Conservation (phyloP, 1,140 invertebrate species). For the Ooceraea biroi region DNA sequence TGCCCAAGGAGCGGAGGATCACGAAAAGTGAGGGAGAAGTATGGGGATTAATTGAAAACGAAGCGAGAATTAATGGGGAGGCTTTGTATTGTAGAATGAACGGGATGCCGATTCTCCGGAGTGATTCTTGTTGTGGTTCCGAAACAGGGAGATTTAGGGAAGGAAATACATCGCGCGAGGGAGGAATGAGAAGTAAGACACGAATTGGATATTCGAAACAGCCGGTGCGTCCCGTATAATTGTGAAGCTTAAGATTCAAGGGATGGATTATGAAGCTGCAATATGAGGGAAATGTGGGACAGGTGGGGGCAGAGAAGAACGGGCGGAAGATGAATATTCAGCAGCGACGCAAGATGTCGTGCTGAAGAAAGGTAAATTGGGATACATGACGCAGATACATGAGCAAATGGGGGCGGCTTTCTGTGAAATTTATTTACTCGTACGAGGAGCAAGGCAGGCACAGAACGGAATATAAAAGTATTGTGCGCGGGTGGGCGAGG, state of each 20-base stretch:
- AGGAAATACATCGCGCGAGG: neutral
- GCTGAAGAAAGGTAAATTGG: neutral
- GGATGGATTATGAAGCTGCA: neutral
- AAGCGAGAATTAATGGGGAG: too few relatives aligned
- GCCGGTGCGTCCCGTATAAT: neutral
- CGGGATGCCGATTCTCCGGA: too few relatives aligned
- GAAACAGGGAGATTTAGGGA: neutral
- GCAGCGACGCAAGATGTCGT: too few relatives aligned
- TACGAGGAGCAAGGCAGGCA: neutral
- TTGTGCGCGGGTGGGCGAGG: neutral
- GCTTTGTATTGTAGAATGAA: too few relatives aligned
- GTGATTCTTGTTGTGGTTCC: too few relatives aligned
- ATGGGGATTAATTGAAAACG: too few relatives aligned
- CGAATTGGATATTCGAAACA: neutral
- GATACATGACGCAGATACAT: too few relatives aligned
- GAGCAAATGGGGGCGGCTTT: neutral
- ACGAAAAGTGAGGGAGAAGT: too few relatives aligned
- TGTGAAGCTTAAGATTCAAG: neutral
- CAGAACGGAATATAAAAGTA: neutral
- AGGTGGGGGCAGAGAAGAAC: neutral
- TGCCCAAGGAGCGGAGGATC: too few relatives aligned
- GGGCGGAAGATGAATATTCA: neutral
- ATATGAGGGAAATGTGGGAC: neutral
- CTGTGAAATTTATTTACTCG: slow-evolving; percentile 9
- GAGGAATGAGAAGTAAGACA: neutral